Base-by-base conservation (phyloP, 2,797 vertebrate genomes). In the Premnoplex brunnescens region DNA sequence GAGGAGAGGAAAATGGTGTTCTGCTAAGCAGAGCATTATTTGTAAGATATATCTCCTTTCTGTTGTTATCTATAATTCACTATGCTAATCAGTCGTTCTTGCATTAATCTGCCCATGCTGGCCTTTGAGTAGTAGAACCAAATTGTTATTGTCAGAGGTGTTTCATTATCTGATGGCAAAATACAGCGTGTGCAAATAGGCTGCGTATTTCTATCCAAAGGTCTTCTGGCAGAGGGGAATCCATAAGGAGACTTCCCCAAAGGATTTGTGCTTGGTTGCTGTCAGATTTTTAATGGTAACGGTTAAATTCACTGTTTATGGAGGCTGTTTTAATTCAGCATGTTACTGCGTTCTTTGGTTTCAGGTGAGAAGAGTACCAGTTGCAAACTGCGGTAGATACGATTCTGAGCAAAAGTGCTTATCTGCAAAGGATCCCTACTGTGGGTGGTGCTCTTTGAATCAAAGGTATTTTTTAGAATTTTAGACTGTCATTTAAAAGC, bases 351-450 rank as follows among this genome's bases (percentile, higher is more conserved):
- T 43, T 93, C 66, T 97, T 91, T 96, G 79, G 27, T 97, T 98
- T 91, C 85, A 98, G 98, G 97, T 98, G 92, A 97, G 97, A 96
- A 97, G 98, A 96, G 94, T 98, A 92, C 97, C 44, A 24, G 98
- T 98, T 72, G 98, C 98, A 74, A 98, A 98, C 76, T 98, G 98
- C 6, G 5, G 73, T 81, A 98, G 96, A 91, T 97, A 96, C 8
- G 26, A 92, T 90, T 98, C 98, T 37, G 96, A 98, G 82, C 76
- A 64, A 30, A 97, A 96, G 36, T 98, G 98, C 92, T 91, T 98
- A 36, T 85, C 96, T 91, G 97, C 97, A 24, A 85, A 96, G 88
- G 98, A 98, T 96, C 98, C 98, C 59, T 96, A 98, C 94, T 98
- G 98, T 77, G 98, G 98, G 30, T 98, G 98, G 98, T 98, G 98